Percentiles rank a stretch among this genome's conserved stretches.
These are phyloP conservation scores for Ophion costatus DNA, from an alignment of 2,888 invertebrate species.

Conservation along the genomic window DNA sequence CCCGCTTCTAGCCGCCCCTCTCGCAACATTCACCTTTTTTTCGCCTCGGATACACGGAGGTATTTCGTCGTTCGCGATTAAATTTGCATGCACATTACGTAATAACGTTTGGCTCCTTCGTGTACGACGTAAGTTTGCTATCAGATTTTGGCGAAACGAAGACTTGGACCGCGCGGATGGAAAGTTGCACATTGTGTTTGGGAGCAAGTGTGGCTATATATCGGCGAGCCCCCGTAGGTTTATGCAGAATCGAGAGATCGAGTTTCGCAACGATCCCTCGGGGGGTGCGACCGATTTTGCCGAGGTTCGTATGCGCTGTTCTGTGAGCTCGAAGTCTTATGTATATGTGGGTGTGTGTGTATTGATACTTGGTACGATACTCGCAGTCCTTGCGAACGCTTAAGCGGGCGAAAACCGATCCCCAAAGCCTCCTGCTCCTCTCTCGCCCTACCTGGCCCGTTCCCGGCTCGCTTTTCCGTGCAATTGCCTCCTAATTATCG, in stretches of 20 bases:
- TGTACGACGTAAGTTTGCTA: constrained; percentile 38
- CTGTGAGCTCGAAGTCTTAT: background rate
- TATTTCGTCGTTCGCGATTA: background rate
- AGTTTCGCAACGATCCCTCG: constrained; percentile 31
- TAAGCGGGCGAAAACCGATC: constrained; percentile 63
- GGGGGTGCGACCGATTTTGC: constrained; percentile 19
- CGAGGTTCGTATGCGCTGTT: constrained; percentile 21
- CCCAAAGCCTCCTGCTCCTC: constrained; percentile 40
- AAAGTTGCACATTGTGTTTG: constrained; percentile 24
- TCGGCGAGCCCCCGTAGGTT: background rate
- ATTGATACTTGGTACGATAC: constrained; percentile 43
- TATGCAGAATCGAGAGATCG: constrained; percentile 57
- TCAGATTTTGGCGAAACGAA: constrained; percentile 52
- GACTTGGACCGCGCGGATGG: constrained; percentile 5
- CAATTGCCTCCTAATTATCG: constrained; percentile 83
- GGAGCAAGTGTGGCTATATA: background rate
- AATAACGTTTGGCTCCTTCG: constrained; percentile 7
- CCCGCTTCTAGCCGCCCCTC: too few relatives aligned
- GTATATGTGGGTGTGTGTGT: background rate
- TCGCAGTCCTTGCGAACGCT: constrained; percentile 41
- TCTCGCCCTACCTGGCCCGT: too few relatives aligned
- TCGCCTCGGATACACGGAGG: background rate
- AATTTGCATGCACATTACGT: constrained; percentile 33
- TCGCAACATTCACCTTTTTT: background rate
- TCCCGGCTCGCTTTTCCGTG: constrained; percentile 79